These are phyloP conservation scores for Calyptommatus sinebrachiatus DNA, from an alignment of 2,113 vertebrate genomes.

Conservation along the genomic window DNA sequence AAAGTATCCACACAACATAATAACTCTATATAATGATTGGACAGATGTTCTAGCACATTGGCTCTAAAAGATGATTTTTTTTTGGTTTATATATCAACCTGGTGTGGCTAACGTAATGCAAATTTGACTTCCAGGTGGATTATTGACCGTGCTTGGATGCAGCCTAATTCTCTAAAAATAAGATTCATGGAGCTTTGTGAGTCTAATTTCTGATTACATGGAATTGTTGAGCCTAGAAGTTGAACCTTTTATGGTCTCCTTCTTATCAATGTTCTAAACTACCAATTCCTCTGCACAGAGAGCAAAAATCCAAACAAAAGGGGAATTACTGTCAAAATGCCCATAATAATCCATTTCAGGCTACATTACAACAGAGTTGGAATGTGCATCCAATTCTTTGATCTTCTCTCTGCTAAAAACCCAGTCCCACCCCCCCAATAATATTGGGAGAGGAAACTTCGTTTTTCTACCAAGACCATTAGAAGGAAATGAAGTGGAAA, in stretches of 20 bases:
- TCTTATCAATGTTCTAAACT: neutral
- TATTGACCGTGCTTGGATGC: too few species aligned
- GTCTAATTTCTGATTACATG: neutral
- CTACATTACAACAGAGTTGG: too few species aligned
- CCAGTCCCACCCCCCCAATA: neutral
- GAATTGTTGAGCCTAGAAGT: too few species aligned
- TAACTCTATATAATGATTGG: too few species aligned
- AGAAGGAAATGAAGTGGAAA: slow-evolving; percentile 47
- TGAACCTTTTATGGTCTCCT: neutral
- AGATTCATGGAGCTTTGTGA: neutral
- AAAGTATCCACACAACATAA: too few species aligned
- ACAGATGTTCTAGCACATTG: too few species aligned
- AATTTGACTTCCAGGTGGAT: too few species aligned
- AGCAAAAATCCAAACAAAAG: too few species aligned
- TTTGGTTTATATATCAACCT: too few species aligned
- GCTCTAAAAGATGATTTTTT: too few species aligned
- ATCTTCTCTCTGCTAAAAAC: neutral
- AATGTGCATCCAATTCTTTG: neutral
- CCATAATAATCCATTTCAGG: neutral
- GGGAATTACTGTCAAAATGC: neutral
- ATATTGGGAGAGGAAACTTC: neutral
- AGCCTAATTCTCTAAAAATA: neutral
- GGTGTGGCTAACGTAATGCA: too few species aligned
- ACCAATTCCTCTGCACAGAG: neutral
- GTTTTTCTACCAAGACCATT: slow-evolving; percentile 33